Evolutionary conservation across 2,888 invertebrate species (phyloP), one percentile per base, ranked within the genome.

Genomic region (Drosophila niveifrons): DNA sequence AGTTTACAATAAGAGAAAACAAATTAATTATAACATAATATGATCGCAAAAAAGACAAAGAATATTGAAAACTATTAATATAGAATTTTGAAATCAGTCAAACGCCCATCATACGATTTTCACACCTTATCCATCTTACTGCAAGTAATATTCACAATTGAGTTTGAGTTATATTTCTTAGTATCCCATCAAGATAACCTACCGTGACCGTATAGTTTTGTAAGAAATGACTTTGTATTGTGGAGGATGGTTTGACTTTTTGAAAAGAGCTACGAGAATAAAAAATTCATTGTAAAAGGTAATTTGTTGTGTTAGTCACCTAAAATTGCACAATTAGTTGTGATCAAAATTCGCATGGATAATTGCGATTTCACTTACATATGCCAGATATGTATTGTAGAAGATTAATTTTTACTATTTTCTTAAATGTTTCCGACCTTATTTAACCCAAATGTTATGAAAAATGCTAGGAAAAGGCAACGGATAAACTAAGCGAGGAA

Each of bases 161-260:
- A 58, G 23, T 36, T 46, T 17, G 8, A 41, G 7, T 41, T 48
- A 23, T 47, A 56, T 41, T 34, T 1, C 2, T 18, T 15, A 8
- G 15, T 29, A 36, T 43, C 29, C 46, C 29, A 39, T 3, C 6
- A 36, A 43, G 44, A 15, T 13, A 68, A 78, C 75, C 46, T 75
- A 79, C 80, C 76, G 66, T 75, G 39, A 2, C 36, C 59, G 75
- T 29, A 61, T 13, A 39, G 46, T 31, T 11, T 23, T 1, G n/a
- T 47, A 18, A 63, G 50, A 36, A 28, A 76, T 53, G 47, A 36
- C 61, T 17, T 23, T 48, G 46, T 66, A 66, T 46, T 62, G 17
- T 13, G 11, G 36, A n/a, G 34, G 10, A 41, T 15, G 39, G 11
- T 46, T 65, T 70, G 51, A 15, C n/a, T 8, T 11, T 44, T 58